Conservation (phyloP, 2,888 invertebrate species). For the Tupiocoris notatus region DNA sequence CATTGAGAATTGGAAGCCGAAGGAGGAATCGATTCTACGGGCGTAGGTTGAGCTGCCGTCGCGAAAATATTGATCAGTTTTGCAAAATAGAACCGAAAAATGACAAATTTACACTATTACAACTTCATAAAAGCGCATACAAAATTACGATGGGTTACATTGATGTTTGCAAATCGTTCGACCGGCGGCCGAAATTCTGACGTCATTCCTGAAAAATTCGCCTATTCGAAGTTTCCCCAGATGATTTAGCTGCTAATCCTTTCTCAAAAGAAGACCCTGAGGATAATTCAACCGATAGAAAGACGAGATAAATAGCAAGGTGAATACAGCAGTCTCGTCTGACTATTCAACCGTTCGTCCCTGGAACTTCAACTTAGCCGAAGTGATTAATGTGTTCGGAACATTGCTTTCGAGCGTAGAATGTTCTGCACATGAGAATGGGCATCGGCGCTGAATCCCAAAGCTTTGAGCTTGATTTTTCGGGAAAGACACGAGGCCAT, state of each 20-base stretch:
- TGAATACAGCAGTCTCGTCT: neutral
- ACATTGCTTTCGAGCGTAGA: neutral
- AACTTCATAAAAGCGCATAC: no score
- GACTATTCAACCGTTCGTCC: neutral
- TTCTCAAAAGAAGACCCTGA: neutral
- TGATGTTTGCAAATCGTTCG: no score
- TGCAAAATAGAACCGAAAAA: no score
- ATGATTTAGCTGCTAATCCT: no score
- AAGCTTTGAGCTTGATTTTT: neutral
- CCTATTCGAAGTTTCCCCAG: no score
- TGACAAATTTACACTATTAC: no score
- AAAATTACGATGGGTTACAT: no score
- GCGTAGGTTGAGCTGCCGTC: neutral
- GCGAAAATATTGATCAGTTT: no score
- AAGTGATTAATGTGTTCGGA: neutral
- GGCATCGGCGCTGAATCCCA: neutral
- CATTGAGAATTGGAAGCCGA: neutral
- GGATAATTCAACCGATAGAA: neutral
- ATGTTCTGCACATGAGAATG: neutral
- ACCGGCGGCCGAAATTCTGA: no score
- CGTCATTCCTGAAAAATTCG: no score
- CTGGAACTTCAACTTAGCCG: neutral
- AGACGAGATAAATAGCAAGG: neutral
- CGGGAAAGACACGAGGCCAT: neutral
- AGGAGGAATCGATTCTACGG: neutral